Evolutionary conservation across 2,113 vertebrate species (phyloP).

Genomic region (Erythrocercus mccallii): DNA sequence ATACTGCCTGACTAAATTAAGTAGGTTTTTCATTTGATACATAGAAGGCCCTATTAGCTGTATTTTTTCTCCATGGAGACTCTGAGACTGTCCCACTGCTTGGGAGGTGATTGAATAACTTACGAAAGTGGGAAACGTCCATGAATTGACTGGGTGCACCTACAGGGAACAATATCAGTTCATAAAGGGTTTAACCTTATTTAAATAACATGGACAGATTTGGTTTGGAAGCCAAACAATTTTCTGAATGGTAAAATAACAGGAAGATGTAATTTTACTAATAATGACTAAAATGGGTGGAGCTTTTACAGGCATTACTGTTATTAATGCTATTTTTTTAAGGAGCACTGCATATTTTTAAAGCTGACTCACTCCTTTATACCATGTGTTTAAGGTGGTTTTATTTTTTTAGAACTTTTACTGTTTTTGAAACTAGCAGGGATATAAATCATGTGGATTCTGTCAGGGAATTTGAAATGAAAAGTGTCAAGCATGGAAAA

Average conservation of each 20-base stretch:
- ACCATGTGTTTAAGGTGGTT: background rate
- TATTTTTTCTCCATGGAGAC: background rate
- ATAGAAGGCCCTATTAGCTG: background rate
- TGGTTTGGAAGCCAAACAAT: background rate
- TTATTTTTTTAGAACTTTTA: background rate
- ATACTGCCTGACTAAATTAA: background rate
- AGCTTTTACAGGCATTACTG: background rate
- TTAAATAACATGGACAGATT: background rate
- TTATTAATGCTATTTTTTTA: constrained; percentile 18
- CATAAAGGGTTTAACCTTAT: background rate
- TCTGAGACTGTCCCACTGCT: background rate
- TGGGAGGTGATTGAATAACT: background rate
- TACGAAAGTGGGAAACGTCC: background rate
- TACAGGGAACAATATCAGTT: background rate
- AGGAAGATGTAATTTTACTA: background rate
- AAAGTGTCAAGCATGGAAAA: constrained; percentile 3
- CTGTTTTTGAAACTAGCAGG: background rate
- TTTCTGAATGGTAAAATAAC: background rate
- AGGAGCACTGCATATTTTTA: constrained; percentile 19
- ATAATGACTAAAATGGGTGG: background rate
- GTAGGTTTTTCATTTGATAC: background rate
- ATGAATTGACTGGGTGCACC: background rate
- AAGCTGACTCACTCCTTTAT: background rate
- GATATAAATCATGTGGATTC: background rate
- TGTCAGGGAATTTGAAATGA: background rate